Conservation (phyloP, 2,113 vertebrate genomes). For the Hemiscyllium ocellatum region DNA sequence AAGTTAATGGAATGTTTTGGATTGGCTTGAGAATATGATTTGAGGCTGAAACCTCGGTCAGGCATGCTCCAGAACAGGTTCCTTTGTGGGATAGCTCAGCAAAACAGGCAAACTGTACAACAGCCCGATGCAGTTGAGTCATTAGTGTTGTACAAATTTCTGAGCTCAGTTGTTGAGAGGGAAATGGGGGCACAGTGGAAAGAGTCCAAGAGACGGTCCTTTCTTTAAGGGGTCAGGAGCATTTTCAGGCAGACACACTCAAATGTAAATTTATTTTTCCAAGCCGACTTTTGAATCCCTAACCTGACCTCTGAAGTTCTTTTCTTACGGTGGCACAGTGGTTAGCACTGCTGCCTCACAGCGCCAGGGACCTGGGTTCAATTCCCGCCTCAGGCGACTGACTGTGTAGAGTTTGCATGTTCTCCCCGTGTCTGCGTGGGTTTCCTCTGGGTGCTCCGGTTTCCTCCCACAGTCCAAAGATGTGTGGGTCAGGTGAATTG, state of each 20-base stretch:
- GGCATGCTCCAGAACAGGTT: background rate
- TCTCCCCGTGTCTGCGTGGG: no score
- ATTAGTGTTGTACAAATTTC: background rate
- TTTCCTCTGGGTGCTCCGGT: no score
- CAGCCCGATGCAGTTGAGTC: no score
- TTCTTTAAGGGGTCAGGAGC: background rate
- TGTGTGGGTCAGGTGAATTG: no score
- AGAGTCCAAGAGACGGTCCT: background rate
- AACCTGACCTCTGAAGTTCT: background rate
- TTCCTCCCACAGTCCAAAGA: no score
- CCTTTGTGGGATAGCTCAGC: background rate
- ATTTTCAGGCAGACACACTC: background rate
- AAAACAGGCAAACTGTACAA: background rate
- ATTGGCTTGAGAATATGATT: background rate
- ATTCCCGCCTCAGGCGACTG: no score
- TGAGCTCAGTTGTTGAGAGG: background rate
- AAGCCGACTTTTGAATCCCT: background rate
- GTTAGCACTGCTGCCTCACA: no score
- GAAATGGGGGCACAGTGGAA: background rate
- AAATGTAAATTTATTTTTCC: background rate
- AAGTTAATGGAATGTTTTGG: background rate
- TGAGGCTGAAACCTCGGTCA: background rate
- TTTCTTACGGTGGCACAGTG: no score
- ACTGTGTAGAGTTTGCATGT: no score
- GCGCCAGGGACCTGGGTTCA: no score